These are phyloP conservation scores for Cerceris ruficornis DNA, from an alignment of 2,888 invertebrate species.

Conservation along the genomic window DNA sequence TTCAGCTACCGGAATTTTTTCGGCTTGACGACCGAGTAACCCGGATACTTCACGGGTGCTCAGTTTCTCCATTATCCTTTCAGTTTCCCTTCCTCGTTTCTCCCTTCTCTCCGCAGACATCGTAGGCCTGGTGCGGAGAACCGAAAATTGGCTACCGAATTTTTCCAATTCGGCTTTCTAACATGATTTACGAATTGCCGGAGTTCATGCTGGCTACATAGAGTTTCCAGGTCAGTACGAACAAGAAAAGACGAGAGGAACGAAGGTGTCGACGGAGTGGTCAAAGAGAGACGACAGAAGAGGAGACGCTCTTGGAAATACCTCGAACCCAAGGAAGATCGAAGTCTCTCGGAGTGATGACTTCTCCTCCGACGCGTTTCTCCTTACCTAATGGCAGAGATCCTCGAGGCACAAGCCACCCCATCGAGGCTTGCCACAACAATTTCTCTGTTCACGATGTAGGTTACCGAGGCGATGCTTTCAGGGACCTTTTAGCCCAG, in stretches of 20 bases:
- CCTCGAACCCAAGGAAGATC: constrained; percentile 13
- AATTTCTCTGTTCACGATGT: constrained; percentile 81
- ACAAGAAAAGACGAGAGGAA: constrained; percentile 28
- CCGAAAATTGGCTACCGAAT: constrained; percentile 52
- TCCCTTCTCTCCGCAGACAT: constrained; percentile 20
- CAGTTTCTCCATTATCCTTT: constrained; percentile 29
- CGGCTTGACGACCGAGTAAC: constrained; percentile 78
- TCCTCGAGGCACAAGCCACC: constrained; percentile 63
- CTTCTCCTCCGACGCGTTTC: constrained; percentile 38
- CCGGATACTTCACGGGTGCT: constrained; percentile 61
- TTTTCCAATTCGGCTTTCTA: constrained; percentile 38
- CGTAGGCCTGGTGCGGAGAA: constrained; percentile 50
- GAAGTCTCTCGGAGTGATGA: constrained; percentile 24
- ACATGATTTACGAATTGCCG: constrained; percentile 54
- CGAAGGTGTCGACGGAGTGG: constrained; percentile 22
- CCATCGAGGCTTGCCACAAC: constrained; percentile 81
- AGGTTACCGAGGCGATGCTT: constrained; percentile 78
- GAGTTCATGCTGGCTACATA: constrained; percentile 9
- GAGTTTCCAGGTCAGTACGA: constrained; percentile 27
- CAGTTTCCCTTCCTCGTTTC: constrained; percentile 7
- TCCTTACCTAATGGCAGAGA: constrained; percentile 26
- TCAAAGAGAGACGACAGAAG: constrained; percentile 9
- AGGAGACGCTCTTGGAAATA: constrained; percentile 4
- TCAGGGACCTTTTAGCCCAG: constrained; percentile 70
- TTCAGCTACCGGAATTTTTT: constrained; percentile 71